Evolutionary conservation across 2,888 invertebrate genomes (phyloP).

Genomic region (Dolichomitus sp.): DNA sequence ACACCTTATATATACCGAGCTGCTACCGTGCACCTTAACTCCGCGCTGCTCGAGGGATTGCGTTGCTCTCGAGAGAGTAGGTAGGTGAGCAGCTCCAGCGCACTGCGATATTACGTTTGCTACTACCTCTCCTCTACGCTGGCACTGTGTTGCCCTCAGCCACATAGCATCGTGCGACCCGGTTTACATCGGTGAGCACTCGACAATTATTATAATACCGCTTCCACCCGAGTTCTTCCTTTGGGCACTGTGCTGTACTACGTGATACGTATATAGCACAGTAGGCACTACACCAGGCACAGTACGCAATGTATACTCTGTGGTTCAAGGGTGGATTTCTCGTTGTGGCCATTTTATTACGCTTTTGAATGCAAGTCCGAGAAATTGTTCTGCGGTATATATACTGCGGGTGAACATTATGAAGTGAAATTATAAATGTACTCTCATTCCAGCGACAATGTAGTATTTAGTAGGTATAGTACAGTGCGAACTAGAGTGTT

Average conservation of each 20-base stretch:
- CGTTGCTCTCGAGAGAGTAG: constrained; percentile 20
- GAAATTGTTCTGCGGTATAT: constrained; percentile 13
- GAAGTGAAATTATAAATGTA: not conserved
- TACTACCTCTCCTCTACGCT: constrained; percentile 29
- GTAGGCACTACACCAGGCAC: not conserved
- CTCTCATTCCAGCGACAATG: not conserved
- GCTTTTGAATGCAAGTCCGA: constrained; percentile 56
- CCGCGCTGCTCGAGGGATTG: constrained; percentile 40
- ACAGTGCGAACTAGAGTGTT: not conserved
- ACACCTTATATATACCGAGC: constrained; percentile 40
- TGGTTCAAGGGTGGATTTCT: constrained; percentile 53
- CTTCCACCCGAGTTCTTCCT: constrained; percentile 69
- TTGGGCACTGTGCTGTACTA: constrained; percentile 55
- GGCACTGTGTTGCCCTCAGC: constrained; percentile 46
- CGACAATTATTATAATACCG: constrained; percentile 73
- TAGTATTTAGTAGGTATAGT: not conserved
- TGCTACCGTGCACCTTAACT: constrained; percentile 38
- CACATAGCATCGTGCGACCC: constrained; percentile 59
- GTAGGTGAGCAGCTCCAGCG: constrained; percentile 30
- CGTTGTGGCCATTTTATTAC: constrained; percentile 63
- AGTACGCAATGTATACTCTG: constrained; percentile 34
- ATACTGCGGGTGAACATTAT: not conserved
- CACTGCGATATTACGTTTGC: constrained; percentile 64
- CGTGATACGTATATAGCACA: constrained; percentile 21
- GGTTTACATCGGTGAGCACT: constrained; percentile 70